Evolutionary conservation across 1,140 invertebrate species (phyloP).

Genomic region (Heliconius melpomene): DNA sequence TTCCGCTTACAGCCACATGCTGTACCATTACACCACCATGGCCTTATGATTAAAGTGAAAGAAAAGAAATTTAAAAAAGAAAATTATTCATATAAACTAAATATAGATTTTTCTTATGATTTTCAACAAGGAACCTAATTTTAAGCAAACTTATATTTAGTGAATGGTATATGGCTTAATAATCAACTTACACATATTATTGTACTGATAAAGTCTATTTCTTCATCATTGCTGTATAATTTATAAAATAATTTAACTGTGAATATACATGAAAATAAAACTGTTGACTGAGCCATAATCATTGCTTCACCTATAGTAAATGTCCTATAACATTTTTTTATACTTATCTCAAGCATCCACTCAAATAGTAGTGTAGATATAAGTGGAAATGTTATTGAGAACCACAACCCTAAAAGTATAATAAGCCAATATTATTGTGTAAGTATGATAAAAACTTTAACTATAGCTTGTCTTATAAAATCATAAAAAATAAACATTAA

Average conservation of each 20-base stretch:
- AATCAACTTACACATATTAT: constrained; percentile 60
- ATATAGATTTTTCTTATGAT: too few relatives aligned
- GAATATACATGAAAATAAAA: constrained; percentile 47
- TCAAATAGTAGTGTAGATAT: constrained; percentile 47
- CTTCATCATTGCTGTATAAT: constrained; percentile 43
- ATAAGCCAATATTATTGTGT: not conserved
- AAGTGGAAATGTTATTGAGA: constrained; percentile 49
- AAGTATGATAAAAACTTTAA: not conserved
- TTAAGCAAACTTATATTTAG: too few relatives aligned
- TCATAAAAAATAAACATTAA: too few relatives aligned
- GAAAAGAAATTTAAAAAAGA: too few relatives aligned
- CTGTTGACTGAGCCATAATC: constrained; percentile 53
- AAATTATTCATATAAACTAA: too few relatives aligned
- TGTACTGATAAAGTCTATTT: constrained; percentile 52
- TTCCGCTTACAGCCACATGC: too few relatives aligned
- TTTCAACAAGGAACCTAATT: too few relatives aligned
- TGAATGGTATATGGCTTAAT: too few relatives aligned
- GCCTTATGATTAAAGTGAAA: too few relatives aligned
- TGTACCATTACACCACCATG: too few relatives aligned
- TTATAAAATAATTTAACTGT: constrained; percentile 42
- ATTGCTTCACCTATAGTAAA: constrained; percentile 72
- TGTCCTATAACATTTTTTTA: constrained; percentile 57
- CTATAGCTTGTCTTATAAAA: too few relatives aligned
- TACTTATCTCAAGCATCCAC: constrained; percentile 44
- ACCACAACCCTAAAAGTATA: constrained; percentile 46